Percentiles rank a stretch among this genome's conserved stretches.
Evolutionary conservation across 2,797 vertebrate species (phyloP).

Genomic region (Aeoliscus strigatus): DNA sequence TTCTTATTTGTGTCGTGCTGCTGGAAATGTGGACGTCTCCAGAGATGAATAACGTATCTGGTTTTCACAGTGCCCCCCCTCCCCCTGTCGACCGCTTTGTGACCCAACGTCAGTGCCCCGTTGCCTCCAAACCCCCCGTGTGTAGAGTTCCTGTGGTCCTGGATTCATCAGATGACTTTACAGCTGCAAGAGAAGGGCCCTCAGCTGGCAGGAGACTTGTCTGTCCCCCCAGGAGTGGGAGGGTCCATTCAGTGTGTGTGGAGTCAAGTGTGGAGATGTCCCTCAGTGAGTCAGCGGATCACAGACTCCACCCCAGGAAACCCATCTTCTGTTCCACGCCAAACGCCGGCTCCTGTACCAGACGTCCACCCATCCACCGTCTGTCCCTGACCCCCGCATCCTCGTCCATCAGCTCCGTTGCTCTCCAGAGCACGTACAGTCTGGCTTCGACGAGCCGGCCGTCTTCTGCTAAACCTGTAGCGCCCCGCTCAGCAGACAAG

Average conservation of each 20-base stretch:
- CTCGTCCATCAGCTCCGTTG: constrained; percentile 16
- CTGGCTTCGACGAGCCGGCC: constrained; percentile 10
- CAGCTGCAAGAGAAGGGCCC: neutral
- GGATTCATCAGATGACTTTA: constrained; percentile 67
- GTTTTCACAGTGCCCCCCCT: constrained; percentile 24
- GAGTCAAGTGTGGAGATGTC: constrained; percentile 40
- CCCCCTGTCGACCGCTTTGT: constrained; percentile 53
- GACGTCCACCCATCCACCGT: constrained; percentile 3
- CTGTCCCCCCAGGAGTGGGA: constrained; percentile 6
- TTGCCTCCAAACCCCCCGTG: constrained; percentile 6
- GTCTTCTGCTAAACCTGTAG: neutral
- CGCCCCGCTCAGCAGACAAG: constrained; percentile 10
- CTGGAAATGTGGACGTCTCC: too few relatives aligned
- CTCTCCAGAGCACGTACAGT: constrained; percentile 15
- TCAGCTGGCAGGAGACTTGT: neutral
- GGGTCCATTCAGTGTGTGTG: neutral
- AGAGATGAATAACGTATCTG: constrained; percentile 3
- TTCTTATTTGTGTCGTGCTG: too few relatives aligned
- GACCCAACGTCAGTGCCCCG: constrained; percentile 54
- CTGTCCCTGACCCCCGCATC: constrained; percentile 8
- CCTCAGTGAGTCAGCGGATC: constrained; percentile 41
- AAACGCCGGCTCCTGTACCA: neutral
- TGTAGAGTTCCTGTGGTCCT: constrained; percentile 9
- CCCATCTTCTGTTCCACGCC: constrained; percentile 68
- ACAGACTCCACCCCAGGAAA: constrained; percentile 31